Conservation (phyloP, 2,888 invertebrate genomes). For the Xestia xanthographa region DNA sequence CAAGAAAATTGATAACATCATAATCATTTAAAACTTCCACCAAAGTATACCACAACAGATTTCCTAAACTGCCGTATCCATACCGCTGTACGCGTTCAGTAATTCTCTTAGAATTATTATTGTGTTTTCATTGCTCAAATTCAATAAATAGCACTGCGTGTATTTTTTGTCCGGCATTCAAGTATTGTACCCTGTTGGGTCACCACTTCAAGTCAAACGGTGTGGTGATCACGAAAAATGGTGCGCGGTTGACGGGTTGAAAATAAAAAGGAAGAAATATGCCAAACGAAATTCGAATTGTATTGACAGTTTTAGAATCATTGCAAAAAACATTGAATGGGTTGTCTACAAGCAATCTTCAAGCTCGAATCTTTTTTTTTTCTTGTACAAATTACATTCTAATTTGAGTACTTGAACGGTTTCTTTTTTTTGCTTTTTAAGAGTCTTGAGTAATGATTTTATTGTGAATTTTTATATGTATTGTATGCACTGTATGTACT, state of each 20-base stretch:
- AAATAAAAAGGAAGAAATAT: slow-evolving; percentile 80
- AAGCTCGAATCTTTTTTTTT: slow-evolving; percentile 19
- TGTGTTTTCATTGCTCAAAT: slow-evolving; percentile 87
- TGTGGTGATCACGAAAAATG: slow-evolving; percentile 85
- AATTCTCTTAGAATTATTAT: slow-evolving; percentile 79
- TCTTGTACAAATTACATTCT: slow-evolving; percentile 49
- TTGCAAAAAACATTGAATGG: slow-evolving; percentile 54
- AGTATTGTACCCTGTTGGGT: slow-evolving; percentile 76
- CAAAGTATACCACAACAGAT: background rate
- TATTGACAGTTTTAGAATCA: slow-evolving; percentile 58
- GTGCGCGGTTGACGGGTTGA: slow-evolving; percentile 77
- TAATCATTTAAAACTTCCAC: background rate
- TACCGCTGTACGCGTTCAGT: slow-evolving; percentile 33
- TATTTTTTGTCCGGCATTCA: slow-evolving; percentile 80
- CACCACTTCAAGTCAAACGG: slow-evolving; percentile 85
- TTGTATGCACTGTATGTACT: too few species aligned
- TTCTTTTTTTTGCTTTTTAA: slow-evolving; percentile 3
- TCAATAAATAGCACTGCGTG: slow-evolving; percentile 87
- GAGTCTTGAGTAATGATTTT: background rate
- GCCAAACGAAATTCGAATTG: slow-evolving; percentile 70
- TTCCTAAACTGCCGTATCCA: slow-evolving; percentile 72
- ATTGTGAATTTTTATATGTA: background rate
- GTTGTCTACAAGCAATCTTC: slow-evolving; percentile 15
- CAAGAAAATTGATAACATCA: background rate
- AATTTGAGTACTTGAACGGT: slow-evolving; percentile 30